Percentiles rank a stretch among this genome's conserved stretches.
These are phyloP conservation scores for Ladona fulva DNA, from an alignment of 1,140 invertebrate genomes.

Conservation along the genomic window DNA sequence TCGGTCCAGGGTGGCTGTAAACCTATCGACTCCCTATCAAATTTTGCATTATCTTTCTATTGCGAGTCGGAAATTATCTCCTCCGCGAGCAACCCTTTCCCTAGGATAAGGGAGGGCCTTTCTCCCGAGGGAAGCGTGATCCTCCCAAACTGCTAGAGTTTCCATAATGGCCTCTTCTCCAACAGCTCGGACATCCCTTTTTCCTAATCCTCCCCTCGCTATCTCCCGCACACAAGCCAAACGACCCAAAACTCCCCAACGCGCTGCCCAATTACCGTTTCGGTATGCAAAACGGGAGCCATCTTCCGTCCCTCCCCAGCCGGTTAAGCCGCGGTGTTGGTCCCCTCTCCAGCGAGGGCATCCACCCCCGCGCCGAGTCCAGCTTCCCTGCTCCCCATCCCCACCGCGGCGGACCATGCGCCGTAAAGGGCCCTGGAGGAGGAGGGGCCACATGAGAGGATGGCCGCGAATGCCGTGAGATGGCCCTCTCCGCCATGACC, in stretches of 20 bases:
- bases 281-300: not conserved
- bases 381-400: not conserved
- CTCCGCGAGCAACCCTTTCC: not conserved
- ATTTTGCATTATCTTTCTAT: not conserved
- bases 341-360: not conserved
- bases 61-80: not conserved
- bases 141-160: not conserved
- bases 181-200: not conserved
- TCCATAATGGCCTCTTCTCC: not conserved
- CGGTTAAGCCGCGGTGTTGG: not conserved
- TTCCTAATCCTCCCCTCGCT: not conserved
- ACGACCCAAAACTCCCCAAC: constrained; percentile 1
- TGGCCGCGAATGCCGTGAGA: not conserved
- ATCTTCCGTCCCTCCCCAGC: not conserved
- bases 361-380: not conserved
- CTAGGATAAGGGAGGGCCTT: not conserved
- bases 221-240: not conserved
- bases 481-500: not conserved
- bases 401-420: not conserved
- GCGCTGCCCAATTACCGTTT: not conserved
- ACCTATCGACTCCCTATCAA: not conserved
- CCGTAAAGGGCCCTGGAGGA: not conserved
- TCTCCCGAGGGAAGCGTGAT: not conserved
- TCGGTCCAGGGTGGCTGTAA: not conserved
- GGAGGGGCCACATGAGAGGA: not conserved